Conservation (phyloP, 2,888 invertebrate species). For the Gisinianus flammeolus region DNA sequence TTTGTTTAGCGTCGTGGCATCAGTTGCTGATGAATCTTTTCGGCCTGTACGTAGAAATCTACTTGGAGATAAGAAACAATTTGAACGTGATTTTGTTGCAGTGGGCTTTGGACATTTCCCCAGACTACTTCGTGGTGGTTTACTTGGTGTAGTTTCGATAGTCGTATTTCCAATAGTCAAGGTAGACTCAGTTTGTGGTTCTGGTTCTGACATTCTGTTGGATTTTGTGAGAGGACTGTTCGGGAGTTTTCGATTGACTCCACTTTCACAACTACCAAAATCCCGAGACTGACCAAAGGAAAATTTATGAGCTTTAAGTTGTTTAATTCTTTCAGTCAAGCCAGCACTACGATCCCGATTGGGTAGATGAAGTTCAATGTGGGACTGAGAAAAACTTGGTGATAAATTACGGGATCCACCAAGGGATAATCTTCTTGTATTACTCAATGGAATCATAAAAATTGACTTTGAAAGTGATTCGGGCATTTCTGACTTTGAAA, state of each 20-base stretch:
- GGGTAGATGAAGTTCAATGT: neutral
- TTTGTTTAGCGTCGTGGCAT: neutral
- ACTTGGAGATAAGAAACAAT: neutral
- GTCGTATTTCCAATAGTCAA: neutral
- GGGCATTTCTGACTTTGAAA: no score
- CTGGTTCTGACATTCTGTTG: neutral
- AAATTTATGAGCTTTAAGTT: neutral
- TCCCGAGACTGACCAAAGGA: no score
- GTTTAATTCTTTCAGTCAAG: neutral
- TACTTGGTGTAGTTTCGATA: neutral
- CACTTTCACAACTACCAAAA: no score
- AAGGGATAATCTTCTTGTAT: neutral
- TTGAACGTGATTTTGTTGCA: neutral
- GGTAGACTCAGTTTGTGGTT: neutral
- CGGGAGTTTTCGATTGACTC: no score
- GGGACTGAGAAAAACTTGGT: neutral
- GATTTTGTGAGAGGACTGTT: neutral
- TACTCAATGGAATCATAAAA: neutral
- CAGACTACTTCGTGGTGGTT: slow-evolving; percentile 35
- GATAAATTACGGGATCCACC: neutral
- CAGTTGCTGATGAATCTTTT: neutral
- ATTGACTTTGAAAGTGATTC: no score
- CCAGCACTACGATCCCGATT: neutral
- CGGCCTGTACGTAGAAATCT: no score
- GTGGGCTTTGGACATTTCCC: neutral